Evolutionary conservation across 2,888 invertebrate species (phyloP), one percentile per base, ranked within the genome.

Genomic region (Drosophila prostipennis): DNA sequence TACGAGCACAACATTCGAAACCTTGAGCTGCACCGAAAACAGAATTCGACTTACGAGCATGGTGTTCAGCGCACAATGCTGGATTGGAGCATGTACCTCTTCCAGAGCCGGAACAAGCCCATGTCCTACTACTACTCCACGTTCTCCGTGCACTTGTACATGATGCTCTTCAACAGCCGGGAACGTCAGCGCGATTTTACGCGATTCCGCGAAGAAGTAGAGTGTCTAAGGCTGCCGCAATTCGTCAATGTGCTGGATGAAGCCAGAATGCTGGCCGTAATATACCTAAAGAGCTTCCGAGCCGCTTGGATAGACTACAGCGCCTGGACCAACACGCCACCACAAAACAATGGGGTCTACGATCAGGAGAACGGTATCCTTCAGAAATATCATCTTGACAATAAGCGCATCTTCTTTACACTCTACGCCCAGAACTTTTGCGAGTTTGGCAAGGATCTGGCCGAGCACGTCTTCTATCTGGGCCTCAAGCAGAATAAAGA

Each of bases 341-440:
- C 60, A 0, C 59, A 68, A 3, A 67, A 87, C 49, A 75, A 74
- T 8, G 80, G 84, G 14, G 89, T 89, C n/a, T 88, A 87, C 53
- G 85, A 89, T 43, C 80, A 89, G 29, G 92, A 91, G 63, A 89
- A 91, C 61, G 74, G 80, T 3, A 86, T 91, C 19, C 78, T 91
- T 0, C 80, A 75, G 10, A 76, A 77, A 0, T 84, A 88, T 45
- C 76, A 89, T 13, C 59, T 91, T 42, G 84, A 78, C 65, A 91
- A 90, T 37, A 89, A 89, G 54, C 88, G 82, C 1, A 54, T 91
- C 7, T 90, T 91, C 59, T 91, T 90, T 23, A 90, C 91, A 0
- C 73, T 91, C 0, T 91, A 88, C 36, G 92, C 89, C 0, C 91
- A 91, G 63, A 91, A 91, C 43, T 91, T 91, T 57, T 91, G 91